phyloP scores from a whole-genome alignment of 1,140 invertebrate species.

The Apis cerana region DNA sequence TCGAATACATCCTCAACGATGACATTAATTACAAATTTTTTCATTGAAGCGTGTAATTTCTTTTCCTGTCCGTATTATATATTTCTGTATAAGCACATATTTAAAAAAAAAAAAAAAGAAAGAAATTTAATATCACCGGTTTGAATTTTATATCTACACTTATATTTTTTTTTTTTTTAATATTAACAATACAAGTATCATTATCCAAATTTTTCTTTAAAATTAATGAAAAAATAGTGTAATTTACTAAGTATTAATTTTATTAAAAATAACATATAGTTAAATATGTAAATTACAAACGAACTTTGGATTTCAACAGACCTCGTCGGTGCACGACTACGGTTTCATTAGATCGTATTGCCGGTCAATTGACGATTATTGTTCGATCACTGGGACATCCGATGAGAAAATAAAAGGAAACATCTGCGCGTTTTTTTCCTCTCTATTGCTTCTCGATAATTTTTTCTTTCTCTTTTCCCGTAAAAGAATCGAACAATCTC shows the following conservation, averaged over 20 bases:
- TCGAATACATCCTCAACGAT: not conserved
- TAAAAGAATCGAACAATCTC: not conserved
- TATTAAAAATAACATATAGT: too few relatives aligned
- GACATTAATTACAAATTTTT: not conserved
- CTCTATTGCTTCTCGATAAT: not conserved
- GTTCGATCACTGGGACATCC: conserved; percentile 9
- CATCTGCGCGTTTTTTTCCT: conserved; percentile 28
- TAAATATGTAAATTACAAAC: not conserved
- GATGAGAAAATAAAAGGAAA: conserved; percentile 14
- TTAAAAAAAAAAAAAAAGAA: too few relatives aligned
- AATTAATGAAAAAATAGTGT: too few relatives aligned
- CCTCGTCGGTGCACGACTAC: conserved; percentile 6
- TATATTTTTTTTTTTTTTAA: too few relatives aligned
- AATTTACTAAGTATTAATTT: too few relatives aligned
- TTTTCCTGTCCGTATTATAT: not conserved
- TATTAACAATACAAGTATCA: too few relatives aligned
- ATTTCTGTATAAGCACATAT: not conserved
- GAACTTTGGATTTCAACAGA: conserved; percentile 12
- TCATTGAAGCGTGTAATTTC: not conserved
- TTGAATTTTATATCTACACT: not conserved
- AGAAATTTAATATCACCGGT: too few relatives aligned
- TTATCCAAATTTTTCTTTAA: too few relatives aligned
- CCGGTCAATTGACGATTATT: conserved; percentile 45
- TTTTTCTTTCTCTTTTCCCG: not conserved
- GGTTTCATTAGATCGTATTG: conserved; percentile 50